Base-by-base conservation (phyloP, 2,113 vertebrate species). In the Madoqua kirkii region DNA sequence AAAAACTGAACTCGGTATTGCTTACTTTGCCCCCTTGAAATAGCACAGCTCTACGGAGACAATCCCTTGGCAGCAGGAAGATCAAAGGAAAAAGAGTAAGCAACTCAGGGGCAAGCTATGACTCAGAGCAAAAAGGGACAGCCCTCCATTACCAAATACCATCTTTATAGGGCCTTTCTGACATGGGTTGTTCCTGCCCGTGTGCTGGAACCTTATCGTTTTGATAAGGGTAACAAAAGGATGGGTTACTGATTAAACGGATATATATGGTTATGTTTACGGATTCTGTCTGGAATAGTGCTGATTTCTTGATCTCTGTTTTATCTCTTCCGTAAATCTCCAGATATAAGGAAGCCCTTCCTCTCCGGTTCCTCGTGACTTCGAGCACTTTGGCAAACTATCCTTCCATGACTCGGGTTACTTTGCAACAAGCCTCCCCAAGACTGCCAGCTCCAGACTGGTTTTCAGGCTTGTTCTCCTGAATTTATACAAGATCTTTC, bases 221-320 rank as follows among this genome's bases (percentile, higher is more conserved):
- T 97, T 88, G 71, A 89, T 96, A 95, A 96, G 57, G 94, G 83
- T 43, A 25, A 76, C 40, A 27, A 43, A 48, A 78, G 74, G 74
- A 78, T 48, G 29, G 23, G 43, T 29, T 78, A 78, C 27, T 45
- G 74, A 78, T 48, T 78, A 78, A 78, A 78, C 74, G 31, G 13
- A 15, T 78, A 16, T 29, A 78, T 78, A 9, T 78, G 43, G 43
- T 48, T 48, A 48, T 78, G 23, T 16, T 78, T 45, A 78, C 31
- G 43, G 43, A 78, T 31, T 48, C 74, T 78, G 74, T 78, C 74
- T 78, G 74, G 25, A 78, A 31, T 48, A 31, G 29, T 48, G 16
- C 74, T 48, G 74, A 29, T 48, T 78, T 48, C 48, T 45, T 16
- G 5, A 16, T 78, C 13, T 78, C 23, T 31, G 25, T 78, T 48